A percentile compares a stretch with the other conserved stretches of the same genome.
phyloP scores from a whole-genome alignment of 1,140 invertebrate genomes.

The Watersipora subatra region DNA sequence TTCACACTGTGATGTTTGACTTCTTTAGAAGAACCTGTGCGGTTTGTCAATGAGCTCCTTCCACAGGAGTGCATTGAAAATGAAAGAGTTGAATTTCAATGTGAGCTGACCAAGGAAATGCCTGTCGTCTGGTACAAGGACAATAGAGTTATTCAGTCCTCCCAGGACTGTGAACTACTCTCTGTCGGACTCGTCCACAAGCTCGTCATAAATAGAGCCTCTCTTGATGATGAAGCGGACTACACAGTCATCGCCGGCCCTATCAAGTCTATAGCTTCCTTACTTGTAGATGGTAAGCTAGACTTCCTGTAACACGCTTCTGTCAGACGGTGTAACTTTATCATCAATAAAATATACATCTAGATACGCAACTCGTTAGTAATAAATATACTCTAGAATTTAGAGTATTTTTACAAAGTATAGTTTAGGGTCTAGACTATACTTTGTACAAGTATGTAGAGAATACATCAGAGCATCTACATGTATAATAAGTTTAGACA shows the following conservation, averaged over 20 bases:
- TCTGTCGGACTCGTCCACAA: slow-evolving; percentile 60
- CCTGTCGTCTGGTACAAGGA: slow-evolving; percentile 38
- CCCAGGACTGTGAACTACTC: slow-evolving; percentile 53
- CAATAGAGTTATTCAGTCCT: slow-evolving; percentile 9
- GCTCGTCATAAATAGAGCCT: slow-evolving; percentile 61
- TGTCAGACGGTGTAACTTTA: not conserved
- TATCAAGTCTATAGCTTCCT: slow-evolving; percentile 6
- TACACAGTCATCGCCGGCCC: slow-evolving; percentile 51
- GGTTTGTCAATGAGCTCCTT: slow-evolving; percentile 4
- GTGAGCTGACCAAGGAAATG: slow-evolving; percentile 12
- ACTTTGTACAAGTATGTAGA: no score
- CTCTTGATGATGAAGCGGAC: slow-evolving; percentile 60
- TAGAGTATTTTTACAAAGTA: no score
- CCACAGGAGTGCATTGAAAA: not conserved
- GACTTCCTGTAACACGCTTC: not conserved
- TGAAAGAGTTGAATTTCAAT: not conserved
- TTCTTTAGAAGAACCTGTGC: slow-evolving; percentile 11
- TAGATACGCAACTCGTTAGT: no score
- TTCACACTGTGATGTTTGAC: no score
- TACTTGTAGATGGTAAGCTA: slow-evolving; percentile 10
- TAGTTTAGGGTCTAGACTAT: no score
- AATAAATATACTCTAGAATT: no score
- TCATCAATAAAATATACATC: no score
- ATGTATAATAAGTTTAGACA: no score
- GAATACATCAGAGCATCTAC: no score